These are phyloP conservation scores for Microplitis demolitor DNA, from an alignment of 1,140 invertebrate genomes.

Conservation along the genomic window DNA sequence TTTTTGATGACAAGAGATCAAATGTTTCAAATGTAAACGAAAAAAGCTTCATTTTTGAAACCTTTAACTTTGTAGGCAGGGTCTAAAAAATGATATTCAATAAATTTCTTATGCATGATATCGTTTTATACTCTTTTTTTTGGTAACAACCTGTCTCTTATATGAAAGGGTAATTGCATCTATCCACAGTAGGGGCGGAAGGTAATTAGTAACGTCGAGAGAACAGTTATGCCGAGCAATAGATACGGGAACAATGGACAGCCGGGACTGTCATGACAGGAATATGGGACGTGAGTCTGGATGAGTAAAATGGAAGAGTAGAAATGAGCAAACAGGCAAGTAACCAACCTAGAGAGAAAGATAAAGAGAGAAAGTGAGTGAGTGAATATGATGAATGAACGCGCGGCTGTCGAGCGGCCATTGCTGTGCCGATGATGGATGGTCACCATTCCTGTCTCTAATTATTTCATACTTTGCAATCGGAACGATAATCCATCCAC, in stretches of 20 bases:
- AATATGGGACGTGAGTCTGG: conserved; percentile 17
- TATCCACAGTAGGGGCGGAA: conserved; percentile 35
- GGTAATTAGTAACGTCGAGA: conserved; percentile 54
- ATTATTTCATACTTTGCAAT: conserved; percentile 65
- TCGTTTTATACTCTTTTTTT: no score
- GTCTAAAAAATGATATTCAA: no score
- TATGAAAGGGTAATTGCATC: conserved; percentile 42
- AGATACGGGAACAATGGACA: conserved; percentile 52
- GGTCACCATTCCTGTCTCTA: conserved; percentile 55
- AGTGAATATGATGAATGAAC: conserved; percentile 63
- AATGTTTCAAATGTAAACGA: no score
- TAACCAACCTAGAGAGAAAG: background rate
- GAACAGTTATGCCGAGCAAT: conserved; percentile 47
- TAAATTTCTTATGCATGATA: no score
- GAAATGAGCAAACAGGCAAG: background rate
- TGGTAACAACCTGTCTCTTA: conserved; percentile 23
- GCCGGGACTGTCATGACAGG: conserved; percentile 34
- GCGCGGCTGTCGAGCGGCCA: conserved; percentile 57
- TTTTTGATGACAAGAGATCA: no score
- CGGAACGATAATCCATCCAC: conserved; percentile 61
- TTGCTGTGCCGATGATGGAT: conserved; percentile 59
- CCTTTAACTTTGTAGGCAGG: no score
- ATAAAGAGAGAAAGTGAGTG: conserved; percentile 50
- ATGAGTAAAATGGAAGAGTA: background rate
- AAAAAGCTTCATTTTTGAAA: no score